Evolutionary conservation across 2,797 vertebrate species (phyloP).

Genomic region (Alectoris magna): DNA sequence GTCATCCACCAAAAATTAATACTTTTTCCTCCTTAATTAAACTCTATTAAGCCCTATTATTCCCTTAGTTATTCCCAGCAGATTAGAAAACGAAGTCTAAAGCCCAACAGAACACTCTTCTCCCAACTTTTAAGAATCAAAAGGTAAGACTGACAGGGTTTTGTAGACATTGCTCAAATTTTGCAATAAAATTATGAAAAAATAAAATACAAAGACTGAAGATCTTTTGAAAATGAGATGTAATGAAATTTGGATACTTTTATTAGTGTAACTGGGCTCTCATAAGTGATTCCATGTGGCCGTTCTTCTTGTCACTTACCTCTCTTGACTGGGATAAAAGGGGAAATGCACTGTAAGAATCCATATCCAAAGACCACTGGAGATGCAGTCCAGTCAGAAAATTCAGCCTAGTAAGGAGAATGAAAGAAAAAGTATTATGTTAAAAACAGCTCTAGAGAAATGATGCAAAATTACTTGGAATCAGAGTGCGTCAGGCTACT

Average conservation of each 20-base stretch:
- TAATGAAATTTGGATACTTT: neutral
- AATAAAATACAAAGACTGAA: neutral
- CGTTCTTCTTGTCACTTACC: neutral
- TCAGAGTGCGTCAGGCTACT: neutral
- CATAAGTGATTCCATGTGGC: neutral
- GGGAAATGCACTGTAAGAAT: neutral
- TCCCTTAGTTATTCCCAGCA: accelerated
- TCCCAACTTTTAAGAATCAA: neutral
- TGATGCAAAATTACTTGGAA: neutral
- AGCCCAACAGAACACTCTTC: neutral
- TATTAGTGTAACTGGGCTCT: neutral
- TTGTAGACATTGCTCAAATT: neutral
- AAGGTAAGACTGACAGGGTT: neutral
- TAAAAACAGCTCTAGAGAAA: neutral
- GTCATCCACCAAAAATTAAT: neutral
- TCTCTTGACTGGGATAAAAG: neutral
- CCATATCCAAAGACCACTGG: neutral
- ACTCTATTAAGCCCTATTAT: neutral
- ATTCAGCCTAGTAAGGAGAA: neutral
- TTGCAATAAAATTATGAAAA: neutral
- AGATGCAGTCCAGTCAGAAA: neutral
- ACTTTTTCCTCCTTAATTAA: neutral
- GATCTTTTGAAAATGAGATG: neutral
- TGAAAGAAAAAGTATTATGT: neutral
- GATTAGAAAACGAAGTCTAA: neutral